Percentiles rank a stretch among this genome's conserved stretches.
These are phyloP conservation scores for Acrossocheilus wenchowensis DNA, from an alignment of 2,797 vertebrate genomes.

Conservation along the genomic window DNA sequence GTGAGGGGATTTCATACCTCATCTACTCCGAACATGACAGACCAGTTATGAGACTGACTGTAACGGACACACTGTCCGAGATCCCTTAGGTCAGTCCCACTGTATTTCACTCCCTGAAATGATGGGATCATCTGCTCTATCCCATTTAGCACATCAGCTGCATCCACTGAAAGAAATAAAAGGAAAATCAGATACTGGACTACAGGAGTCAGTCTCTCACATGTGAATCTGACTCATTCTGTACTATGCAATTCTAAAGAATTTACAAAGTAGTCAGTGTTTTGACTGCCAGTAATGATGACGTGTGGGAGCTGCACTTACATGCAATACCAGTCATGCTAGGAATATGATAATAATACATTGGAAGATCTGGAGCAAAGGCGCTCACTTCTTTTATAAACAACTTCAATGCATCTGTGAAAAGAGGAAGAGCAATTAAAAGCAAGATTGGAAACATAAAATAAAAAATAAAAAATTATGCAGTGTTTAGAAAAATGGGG, in stretches of 20 bases:
- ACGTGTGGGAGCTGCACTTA: slow-evolving; percentile 71
- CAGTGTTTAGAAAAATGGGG: not conserved
- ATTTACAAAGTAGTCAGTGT: not conserved
- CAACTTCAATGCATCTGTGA: slow-evolving; percentile 76
- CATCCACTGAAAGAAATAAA: slow-evolving; percentile 76
- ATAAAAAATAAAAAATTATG: not conserved
- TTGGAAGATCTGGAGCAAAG: slow-evolving; percentile 83
- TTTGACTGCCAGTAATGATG: not conserved
- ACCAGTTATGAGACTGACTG: slow-evolving; percentile 71
- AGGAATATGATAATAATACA: slow-evolving; percentile 96
- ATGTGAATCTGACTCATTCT: not conserved
- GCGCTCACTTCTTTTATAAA: slow-evolving; percentile 86
- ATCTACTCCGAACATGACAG: slow-evolving; percentile 89
- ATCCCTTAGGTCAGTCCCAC: slow-evolving; percentile 86
- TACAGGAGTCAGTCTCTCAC: not conserved
- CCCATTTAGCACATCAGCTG: slow-evolving; percentile 82
- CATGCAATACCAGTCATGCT: slow-evolving; percentile 84
- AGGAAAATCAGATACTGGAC: not conserved
- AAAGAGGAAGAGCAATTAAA: slow-evolving; percentile 23
- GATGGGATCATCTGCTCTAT: slow-evolving; percentile 86
- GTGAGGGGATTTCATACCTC: slow-evolving; percentile 80
- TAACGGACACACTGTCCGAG: slow-evolving; percentile 85
- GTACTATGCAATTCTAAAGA: not conserved
- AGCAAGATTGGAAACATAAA: not conserved
- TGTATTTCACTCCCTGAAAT: slow-evolving; percentile 93